Base-by-base conservation (phyloP, 30 jellyfish, hydroid and myxozoan genomes). In the Aurelia aurita region DNA sequence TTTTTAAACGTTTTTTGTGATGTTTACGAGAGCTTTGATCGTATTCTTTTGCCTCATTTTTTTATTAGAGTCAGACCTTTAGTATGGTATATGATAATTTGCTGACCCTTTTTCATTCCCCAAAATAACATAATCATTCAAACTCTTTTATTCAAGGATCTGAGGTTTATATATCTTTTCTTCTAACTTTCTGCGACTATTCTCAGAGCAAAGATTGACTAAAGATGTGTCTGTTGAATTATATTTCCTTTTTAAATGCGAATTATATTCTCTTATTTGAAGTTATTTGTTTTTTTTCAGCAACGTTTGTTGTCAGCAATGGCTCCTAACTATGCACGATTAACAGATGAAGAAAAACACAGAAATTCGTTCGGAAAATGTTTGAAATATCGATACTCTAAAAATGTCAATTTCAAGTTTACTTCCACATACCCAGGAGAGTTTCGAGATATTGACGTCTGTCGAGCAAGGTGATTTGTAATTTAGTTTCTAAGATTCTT, bases 351-450 rank as follows among this genome's bases (percentile, higher is more conserved):
- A 77, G 98, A 93, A 68, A 82, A 58, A 64, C 80, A 61, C 25
- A 86, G 96, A 22, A 93, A 93, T 58, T 74, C 96, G 2, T 87
- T 59, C 77, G 98, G 98, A 35, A 20, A 51, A 28, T 68, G 98
- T 44, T 21, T 86, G 46, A 65, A 72, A 28, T 93, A 88, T 90
- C 77, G 59, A 12, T 93, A 51, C 47, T 95, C 96, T n/a, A 45
- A 61, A 31, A 84, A 75, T 18, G 21, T 77, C 25, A 88, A 62
- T 23, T 82, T 35, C 83, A 46, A 13, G 15, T 88, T 71, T 65
- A 88, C 94, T 1, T 87, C 98, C 9, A 70, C 98, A 1, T 89
- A 79, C 60, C 97, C 97, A 4, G 96, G 88, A n/a, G 95, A 70
- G 11, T 93, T 93, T 49, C 53, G 45, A n/a, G 98, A 93, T 67